Percentiles rank a stretch among this genome's conserved stretches.
Evolutionary conservation across 2,888 invertebrate species (phyloP).

Genomic region (Leptinotarsa rubiginosa): DNA sequence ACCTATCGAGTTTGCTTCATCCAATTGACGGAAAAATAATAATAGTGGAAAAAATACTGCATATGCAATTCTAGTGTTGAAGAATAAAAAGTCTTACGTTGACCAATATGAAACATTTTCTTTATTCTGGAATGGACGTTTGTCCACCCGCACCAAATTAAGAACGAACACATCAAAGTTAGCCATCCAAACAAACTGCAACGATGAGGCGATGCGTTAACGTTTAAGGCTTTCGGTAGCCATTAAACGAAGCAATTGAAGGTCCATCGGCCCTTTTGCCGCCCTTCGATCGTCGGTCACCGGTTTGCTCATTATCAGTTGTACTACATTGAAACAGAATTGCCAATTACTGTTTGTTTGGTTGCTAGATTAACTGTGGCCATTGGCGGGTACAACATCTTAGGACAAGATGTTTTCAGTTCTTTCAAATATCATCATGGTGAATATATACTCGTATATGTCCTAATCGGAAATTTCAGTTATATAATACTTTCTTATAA

Average conservation of each 20-base stretch:
- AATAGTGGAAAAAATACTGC: no score
- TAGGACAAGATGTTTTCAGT: no score
- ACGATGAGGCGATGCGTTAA: slow-evolving; percentile 46
- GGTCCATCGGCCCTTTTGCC: slow-evolving; percentile 36
- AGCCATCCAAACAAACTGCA: slow-evolving; percentile 35
- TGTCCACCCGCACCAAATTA: slow-evolving; percentile 9
- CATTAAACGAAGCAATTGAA: slow-evolving; percentile 42
- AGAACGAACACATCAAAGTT: slow-evolving; percentile 21
- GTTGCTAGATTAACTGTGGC: slow-evolving; percentile 19
- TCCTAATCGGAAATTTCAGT: no score
- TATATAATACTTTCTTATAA: no score
- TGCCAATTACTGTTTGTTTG: slow-evolving; percentile 45
- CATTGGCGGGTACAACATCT: slow-evolving; percentile 31
- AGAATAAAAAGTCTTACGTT: no score
- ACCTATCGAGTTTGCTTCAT: no score
- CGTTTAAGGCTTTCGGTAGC: slow-evolving; percentile 36
- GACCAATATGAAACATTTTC: no score
- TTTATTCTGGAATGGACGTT: not conserved
- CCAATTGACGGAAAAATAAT: no score
- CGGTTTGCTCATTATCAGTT: slow-evolving; percentile 52
- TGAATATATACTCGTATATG: no score
- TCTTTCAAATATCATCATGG: no score
- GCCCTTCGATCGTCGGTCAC: slow-evolving; percentile 29
- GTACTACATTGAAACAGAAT: slow-evolving; percentile 51
- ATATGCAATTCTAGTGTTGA: no score